phyloP scores from a whole-genome alignment of 2,888 invertebrate genomes.

The Heteromurus nitidus region DNA sequence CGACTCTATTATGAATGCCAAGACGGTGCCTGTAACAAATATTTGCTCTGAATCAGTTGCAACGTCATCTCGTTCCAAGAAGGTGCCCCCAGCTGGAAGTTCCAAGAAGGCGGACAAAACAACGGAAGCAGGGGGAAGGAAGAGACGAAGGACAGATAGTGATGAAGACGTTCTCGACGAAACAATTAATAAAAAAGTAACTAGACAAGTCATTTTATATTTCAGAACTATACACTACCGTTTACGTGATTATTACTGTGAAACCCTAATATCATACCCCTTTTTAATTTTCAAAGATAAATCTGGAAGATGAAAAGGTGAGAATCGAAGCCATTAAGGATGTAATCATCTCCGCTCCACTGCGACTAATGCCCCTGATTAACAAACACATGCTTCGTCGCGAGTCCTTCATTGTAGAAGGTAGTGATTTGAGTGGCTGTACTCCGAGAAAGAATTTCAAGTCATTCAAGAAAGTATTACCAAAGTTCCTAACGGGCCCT shows the following conservation, averaged over 20 bases:
- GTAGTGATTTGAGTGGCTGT: not conserved
- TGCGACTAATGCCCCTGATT: slow-evolving; percentile 9
- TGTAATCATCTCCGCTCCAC: too few species aligned
- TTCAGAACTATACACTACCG: too few species aligned
- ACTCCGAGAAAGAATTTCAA: slow-evolving; percentile 59
- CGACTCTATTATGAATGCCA: slow-evolving; percentile 38
- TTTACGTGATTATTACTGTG: too few species aligned
- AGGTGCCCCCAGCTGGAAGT: too few species aligned
- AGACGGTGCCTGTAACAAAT: slow-evolving; percentile 5
- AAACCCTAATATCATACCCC: too few species aligned
- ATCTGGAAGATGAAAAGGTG: not conserved
- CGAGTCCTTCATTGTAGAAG: not conserved
- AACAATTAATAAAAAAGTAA: too few species aligned
- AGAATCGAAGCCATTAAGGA: too few species aligned
- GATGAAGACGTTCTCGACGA: slow-evolving; percentile 22
- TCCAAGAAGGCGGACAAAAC: slow-evolving; percentile 35
- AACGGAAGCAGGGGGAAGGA: too few species aligned
- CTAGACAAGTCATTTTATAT: too few species aligned
- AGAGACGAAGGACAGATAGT: slow-evolving; percentile 13
- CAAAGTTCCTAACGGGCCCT: slow-evolving; percentile 7
- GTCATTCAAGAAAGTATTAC: slow-evolving; percentile 55
- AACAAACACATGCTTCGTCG: slow-evolving; percentile 17
- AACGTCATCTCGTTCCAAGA: slow-evolving; percentile 6
- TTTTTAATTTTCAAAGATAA: too few species aligned
- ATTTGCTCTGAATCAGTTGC: not conserved